A percentile compares a stretch with the other conserved stretches of the same genome.
Conservation (phyloP, 2,113 vertebrate species). For the Sitta europaea region DNA sequence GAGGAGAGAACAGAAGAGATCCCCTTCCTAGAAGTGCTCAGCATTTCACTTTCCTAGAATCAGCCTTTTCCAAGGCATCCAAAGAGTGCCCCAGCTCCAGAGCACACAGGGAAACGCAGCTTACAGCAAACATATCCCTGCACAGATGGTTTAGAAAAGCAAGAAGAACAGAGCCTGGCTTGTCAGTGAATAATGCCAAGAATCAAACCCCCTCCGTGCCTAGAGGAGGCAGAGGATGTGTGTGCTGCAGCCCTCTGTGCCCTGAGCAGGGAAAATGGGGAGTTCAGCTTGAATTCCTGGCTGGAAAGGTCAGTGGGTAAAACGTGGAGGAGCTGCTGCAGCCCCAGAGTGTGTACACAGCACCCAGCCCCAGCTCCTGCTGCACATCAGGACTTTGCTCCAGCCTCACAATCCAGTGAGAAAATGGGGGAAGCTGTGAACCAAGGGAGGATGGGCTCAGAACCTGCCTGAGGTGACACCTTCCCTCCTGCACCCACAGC, state of each 20-base stretch:
- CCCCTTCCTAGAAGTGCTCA: background rate
- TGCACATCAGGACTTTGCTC: background rate
- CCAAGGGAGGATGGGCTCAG: background rate
- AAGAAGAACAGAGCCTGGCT: background rate
- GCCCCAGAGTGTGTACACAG: background rate
- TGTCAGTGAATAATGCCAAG: background rate
- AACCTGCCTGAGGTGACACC: background rate
- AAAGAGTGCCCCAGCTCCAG: background rate
- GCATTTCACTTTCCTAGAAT: background rate
- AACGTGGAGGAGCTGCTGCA: background rate
- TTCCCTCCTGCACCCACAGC: background rate
- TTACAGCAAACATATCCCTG: background rate
- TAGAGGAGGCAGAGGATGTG: background rate
- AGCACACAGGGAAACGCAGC: background rate
- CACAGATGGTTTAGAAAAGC: background rate
- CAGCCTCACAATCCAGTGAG: background rate
- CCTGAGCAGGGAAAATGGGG: background rate
- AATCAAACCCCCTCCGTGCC: background rate
- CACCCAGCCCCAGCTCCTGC: background rate
- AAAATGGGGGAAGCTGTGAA: background rate
- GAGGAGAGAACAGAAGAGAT: background rate
- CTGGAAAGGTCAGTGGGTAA: conserved; percentile 22
- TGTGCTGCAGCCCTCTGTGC: background rate
- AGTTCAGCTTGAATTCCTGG: background rate
- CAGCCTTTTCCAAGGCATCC: background rate